Percentiles rank a stretch among this genome's conserved stretches.
Evolutionary conservation across 2,888 invertebrate species (phyloP).

Genomic region (Scaptomyza tumidula): DNA sequence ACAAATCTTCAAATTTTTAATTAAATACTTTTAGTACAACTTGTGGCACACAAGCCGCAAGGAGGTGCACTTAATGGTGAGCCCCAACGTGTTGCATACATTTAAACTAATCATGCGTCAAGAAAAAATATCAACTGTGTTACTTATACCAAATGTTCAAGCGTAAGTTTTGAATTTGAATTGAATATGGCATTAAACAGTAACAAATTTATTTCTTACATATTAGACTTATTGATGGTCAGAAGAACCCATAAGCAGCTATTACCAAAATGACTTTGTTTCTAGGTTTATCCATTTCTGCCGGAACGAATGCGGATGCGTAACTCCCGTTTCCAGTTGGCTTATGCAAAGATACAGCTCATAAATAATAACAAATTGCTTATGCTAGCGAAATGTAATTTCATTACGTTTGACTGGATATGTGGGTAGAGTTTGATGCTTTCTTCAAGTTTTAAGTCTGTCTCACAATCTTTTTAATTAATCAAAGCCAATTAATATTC

Average conservation of each 20-base stretch:
- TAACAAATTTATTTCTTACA: background rate
- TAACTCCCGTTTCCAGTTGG: slow-evolving; percentile 54
- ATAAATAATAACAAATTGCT: slow-evolving; percentile 52
- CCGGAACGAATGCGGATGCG: slow-evolving; percentile 57
- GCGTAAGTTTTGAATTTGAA: background rate
- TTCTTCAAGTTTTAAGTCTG: background rate
- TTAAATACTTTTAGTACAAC: background rate
- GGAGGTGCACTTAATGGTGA: background rate
- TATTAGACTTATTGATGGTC: background rate
- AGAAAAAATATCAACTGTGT: background rate
- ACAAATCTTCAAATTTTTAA: background rate
- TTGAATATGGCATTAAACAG: background rate
- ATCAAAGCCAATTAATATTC: slow-evolving; percentile 5
- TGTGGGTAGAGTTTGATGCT: slow-evolving; percentile 21
- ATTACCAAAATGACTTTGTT: slow-evolving; percentile 34
- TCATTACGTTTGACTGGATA: slow-evolving; percentile 49
- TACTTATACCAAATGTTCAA: background rate
- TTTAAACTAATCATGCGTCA: background rate
- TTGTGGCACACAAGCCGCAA: background rate
- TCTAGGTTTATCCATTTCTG: slow-evolving; percentile 30
- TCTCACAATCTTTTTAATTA: slow-evolving; percentile 19
- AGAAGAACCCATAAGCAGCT: background rate
- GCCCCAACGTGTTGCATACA: background rate
- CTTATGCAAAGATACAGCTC: slow-evolving; percentile 47
- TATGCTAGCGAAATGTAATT: slow-evolving; percentile 63